Evolutionary conservation across 2,888 invertebrate species (phyloP), one percentile per base, ranked within the genome.

Genomic region (Acleris cristana): DNA sequence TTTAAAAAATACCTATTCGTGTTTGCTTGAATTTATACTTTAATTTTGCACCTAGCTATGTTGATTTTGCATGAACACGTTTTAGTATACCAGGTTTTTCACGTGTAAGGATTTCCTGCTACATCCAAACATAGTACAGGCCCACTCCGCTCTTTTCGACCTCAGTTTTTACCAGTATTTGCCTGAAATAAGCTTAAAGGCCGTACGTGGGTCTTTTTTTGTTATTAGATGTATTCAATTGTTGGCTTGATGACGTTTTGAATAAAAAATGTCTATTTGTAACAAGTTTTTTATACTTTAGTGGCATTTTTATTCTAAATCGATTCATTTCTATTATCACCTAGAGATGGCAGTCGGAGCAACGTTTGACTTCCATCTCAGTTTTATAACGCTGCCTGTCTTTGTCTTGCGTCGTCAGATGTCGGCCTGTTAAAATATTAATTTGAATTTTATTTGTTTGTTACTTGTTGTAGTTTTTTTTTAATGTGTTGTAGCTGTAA

Each of bases 391-490:
- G 59, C 51, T 48, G 34, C n/a, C 52, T 60, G 40, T n/a, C 3
- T 12, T 12, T 51, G 19, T 49, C 18, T 30, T n/a, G 51, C 14
- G 16, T 21, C 52, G 57, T 48, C 7, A 21, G 23, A 49, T 21
- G 57, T 53, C 23, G 19, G 40, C 62, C 57, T 58, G 62, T 53
- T 67, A 34, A 48, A 58, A 40, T 67, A 63, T 67, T 63, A 23
- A 14, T 58, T 67, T 48, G 53, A 66, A 23, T 63, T 67, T 67
- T 23, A 30, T 30, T 56, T 62, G 57, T 65, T 63, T 65, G 60
- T 60, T 57, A 58, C 44, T 30, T 30, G 48, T 63, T 63, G 53
- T 67, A 67, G 53, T 53, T 53, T 59, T 61, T 61, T 65, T 66
- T 26, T 26, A 26, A 3, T 66, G 30, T 52, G 61, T 63, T 63